Conservation (phyloP, 2,797 vertebrate genomes). For the Cossypha dichroa region DNA sequence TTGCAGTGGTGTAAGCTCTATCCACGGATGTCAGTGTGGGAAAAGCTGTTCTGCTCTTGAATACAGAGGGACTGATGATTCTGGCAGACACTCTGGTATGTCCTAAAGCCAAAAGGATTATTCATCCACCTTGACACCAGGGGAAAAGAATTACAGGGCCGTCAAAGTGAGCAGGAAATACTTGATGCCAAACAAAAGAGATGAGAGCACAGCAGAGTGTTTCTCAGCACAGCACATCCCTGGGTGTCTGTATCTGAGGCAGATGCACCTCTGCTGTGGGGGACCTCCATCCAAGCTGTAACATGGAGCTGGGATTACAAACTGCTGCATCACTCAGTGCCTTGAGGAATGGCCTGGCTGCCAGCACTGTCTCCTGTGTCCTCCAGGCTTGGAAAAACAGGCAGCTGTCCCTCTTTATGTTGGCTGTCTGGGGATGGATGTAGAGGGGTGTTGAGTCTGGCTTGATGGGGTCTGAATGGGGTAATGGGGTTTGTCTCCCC, state of each 20-base stretch:
- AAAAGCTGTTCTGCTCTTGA: not conserved
- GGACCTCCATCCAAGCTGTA: not conserved
- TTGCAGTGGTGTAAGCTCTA: not conserved
- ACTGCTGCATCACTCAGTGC: not conserved
- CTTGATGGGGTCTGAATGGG: rapidly evolving
- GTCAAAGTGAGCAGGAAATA: not conserved
- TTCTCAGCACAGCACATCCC: not conserved
- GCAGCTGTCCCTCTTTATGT: not conserved
- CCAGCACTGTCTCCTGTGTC: not conserved
- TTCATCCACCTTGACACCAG: not conserved
- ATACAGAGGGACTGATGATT: not conserved
- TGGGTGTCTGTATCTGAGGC: rapidly evolving
- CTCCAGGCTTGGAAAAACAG: not conserved
- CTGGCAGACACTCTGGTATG: not conserved
- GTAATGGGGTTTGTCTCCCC: not conserved
- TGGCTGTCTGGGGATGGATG: not conserved
- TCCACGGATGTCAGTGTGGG: not conserved
- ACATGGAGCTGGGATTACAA: not conserved
- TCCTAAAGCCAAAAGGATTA: constrained; percentile 6
- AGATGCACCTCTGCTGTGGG: not conserved
- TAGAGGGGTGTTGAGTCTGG: not conserved
- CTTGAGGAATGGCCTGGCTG: not conserved
- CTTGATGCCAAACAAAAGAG: not conserved
- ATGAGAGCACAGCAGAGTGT: not conserved
- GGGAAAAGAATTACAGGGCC: not conserved